Conservation (phyloP, 2,888 invertebrate genomes). For the Cerceris ruficornis region DNA sequence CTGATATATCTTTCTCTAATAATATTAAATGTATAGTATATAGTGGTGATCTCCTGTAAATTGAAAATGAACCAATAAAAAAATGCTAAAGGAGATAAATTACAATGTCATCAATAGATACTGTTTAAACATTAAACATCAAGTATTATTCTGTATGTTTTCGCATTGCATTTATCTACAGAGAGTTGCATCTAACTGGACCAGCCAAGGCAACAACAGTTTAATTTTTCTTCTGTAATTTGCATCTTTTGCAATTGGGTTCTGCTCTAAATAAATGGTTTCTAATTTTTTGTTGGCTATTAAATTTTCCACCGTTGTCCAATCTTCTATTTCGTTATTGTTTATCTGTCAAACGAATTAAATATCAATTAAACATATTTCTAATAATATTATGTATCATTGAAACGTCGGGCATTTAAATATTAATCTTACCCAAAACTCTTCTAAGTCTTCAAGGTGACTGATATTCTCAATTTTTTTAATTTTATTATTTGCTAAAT, state of each 20-base stretch:
- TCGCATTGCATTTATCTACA: constrained; percentile 85
- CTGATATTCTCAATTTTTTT: constrained; percentile 89
- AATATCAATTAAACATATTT: constrained; percentile 26
- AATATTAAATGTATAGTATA: neutral
- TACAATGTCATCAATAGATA: constrained; percentile 15
- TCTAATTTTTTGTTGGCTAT: constrained; percentile 86
- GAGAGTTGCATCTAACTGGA: constrained; percentile 97
- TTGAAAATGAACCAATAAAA: constrained; percentile 24
- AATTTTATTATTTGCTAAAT: constrained; percentile 94
- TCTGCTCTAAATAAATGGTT: constrained; percentile 97
- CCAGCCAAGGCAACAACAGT: constrained; percentile 91
- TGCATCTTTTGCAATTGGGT: constrained; percentile 92
- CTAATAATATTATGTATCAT: neutral
- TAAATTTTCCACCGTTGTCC: constrained; percentile 92
- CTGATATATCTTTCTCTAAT: constrained; percentile 9
- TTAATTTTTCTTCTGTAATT: constrained; percentile 96
- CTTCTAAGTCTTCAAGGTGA: constrained; percentile 91
- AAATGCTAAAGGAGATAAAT: constrained; percentile 23
- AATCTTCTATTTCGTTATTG: constrained; percentile 93
- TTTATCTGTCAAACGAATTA: constrained; percentile 87
- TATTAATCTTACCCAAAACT: constrained; percentile 91
- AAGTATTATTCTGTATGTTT: neutral
- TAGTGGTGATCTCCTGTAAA: neutral
- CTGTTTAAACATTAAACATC: constrained; percentile 12
- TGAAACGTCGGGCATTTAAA: constrained; percentile 2